Percentiles rank a stretch among this genome's conserved stretches.
phyloP scores from a whole-genome alignment of 2,888 invertebrate genomes.

The Catotricha subobsoleta region DNA sequence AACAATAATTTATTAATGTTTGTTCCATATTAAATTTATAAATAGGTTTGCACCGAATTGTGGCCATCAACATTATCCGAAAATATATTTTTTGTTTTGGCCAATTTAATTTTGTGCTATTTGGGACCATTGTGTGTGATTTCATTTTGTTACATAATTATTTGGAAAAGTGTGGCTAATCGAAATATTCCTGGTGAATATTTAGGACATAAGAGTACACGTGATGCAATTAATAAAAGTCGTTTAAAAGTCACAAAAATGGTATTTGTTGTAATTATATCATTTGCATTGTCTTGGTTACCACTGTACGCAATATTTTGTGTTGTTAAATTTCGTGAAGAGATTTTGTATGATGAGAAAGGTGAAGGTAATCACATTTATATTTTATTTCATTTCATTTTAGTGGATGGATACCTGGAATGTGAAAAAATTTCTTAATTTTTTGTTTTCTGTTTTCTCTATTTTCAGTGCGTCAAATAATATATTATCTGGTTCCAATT shows the following conservation, averaged over 20 bases:
- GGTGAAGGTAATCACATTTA: not conserved
- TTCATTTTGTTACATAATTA: constrained; percentile 34
- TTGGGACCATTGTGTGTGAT: constrained; percentile 33
- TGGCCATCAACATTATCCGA: constrained; percentile 31
- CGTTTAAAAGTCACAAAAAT: constrained; percentile 28
- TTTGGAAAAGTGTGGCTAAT: constrained; percentile 31
- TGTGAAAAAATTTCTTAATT: not conserved
- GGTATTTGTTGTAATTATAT: constrained; percentile 34
- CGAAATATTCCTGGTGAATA: constrained; percentile 30
- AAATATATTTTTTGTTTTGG: constrained; percentile 34
- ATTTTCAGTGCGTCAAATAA: constrained; percentile 12
- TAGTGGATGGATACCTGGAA: not conserved
- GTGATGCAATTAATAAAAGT: constrained; percentile 15
- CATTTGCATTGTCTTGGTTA: constrained; percentile 36
- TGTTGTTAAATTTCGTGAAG: constrained; percentile 22
- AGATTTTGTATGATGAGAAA: constrained; percentile 10
- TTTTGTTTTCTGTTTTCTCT: not conserved
- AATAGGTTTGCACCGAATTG: constrained; percentile 25
- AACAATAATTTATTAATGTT: not conserved
- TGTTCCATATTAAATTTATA: not conserved
- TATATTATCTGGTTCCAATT: constrained; percentile 27
- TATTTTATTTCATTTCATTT: not conserved
- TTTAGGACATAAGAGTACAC: constrained; percentile 14
- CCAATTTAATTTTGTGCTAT: constrained; percentile 35
- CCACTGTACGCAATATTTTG: constrained; percentile 33